Evolutionary conservation across 2,113 vertebrate species (phyloP), one percentile per base, ranked within the genome.

Genomic region (Acanthisitta chloris): DNA sequence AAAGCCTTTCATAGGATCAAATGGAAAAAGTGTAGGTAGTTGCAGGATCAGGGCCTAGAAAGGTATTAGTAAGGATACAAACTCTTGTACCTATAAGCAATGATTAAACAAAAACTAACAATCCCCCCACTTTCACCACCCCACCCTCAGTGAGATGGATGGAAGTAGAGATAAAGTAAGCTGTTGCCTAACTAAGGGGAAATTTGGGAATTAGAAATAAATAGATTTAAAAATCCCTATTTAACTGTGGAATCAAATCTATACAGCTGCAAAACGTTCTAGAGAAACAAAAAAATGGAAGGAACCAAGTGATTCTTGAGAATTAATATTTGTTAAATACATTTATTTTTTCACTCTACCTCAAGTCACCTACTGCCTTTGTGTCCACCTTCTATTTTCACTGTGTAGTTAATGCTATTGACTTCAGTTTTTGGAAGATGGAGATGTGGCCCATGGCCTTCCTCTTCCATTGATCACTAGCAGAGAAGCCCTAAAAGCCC

Each of bases 161-260:
- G 40, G 28, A 77, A 14, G 38, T 19, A 69, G 61, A 80, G 40
- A 62, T 26, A 67, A 92, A 87, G 17, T 54, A 87, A 67, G 23
- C 17, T 93, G 17, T 48, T 90, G 52, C 14, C 45, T 49, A 81
- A 51, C 12, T 64, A 82, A 48, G 10, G 29, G 13, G 17, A 87
- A 72, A 85, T 72, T 59, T 59, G 14, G 7, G 17, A 81, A 72
- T 12, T 87, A 43, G 29, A 93, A 92, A 81, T 89, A 66, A 58
- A 16, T 19, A 45, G 13, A 49, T 65, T 73, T 78, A 94, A 69
- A 69, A 1, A 3, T n/a, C 38, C 6, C 14, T 51, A 18, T 45
- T 59, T 86, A 14, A 62, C 5, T 46, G 5, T 71, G 43, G 52
- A 82, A 76, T 82, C 7, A 81, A 85, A 88, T 4, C 11, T 15